These are phyloP conservation scores for Neopipo cinnamomea DNA, from an alignment of 2,113 vertebrate genomes.

Conservation along the genomic window DNA sequence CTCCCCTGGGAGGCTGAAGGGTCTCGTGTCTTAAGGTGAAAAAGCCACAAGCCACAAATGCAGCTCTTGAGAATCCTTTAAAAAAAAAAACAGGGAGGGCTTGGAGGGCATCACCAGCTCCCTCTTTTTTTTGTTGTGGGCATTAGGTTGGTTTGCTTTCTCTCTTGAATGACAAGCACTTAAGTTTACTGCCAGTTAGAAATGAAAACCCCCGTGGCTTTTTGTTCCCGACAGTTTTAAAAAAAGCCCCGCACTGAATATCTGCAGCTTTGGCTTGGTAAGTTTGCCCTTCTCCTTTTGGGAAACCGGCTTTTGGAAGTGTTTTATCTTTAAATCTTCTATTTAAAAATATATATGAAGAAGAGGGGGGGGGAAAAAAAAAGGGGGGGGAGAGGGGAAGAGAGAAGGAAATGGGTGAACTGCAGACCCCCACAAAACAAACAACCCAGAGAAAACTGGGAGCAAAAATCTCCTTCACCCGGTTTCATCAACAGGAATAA, in stretches of 20 bases:
- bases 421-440: neutral
- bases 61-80: neutral
- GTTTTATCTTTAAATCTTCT: neutral
- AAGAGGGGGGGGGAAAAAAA: neutral
- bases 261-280: conserved; percentile 18
- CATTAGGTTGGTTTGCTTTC: neutral
- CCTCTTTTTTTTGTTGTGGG: neutral
- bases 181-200: neutral
- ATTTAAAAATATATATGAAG: neutral
- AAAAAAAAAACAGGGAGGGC: neutral
- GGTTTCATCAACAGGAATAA: neutral
- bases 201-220: neutral
- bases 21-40: neutral
- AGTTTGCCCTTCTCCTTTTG: neutral
- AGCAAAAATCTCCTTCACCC: neutral
- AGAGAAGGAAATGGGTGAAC: neutral
- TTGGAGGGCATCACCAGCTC: neutral
- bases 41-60: neutral
- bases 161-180: conserved; percentile 26
- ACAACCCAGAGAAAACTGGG: neutral
- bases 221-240: conserved; percentile 30
- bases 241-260: neutral
- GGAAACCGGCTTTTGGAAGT: neutral
- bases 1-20: neutral
- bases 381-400: neutral